Base-by-base conservation (phyloP, 2,888 invertebrate genomes). In the Drosophila phalerata region DNA sequence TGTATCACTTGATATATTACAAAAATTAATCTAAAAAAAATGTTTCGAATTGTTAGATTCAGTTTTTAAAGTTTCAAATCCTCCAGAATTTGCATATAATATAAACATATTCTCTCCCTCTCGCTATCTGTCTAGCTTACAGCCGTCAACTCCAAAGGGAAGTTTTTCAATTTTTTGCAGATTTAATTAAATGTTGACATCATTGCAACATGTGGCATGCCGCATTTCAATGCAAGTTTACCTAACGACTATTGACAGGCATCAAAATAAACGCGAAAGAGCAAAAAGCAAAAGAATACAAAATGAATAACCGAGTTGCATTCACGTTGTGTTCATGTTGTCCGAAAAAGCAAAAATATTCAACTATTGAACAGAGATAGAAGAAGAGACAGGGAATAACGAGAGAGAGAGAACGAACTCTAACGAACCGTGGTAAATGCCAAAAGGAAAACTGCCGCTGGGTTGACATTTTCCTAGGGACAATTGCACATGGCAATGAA, bases 161-260 rank as follows among this genome's bases (percentile, higher is more conserved):
- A 19, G n/a, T 13, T 34, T 5, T 17, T 15, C 40, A 38, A 32
- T 32, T 48, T 63, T 63, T 63, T 48, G 22, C 25, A 25, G 25
- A 69, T 87, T 85, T 72, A 79, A 85, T 87, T 79, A 79, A 83
- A 79, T 72, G 66, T 61, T 64, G 79, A 65, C 77, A 73, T 69
- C 45, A 60, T 66, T 60, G 72, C 53, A 73, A 71, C 79, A 83
- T 85, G 77, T 79, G 82, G 85, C 79, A 37, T 60, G 61, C 71
- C 85, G 68, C 69, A 77, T 69, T 79, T 71, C 73, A 79, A 70
- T 85, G 69, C 69, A 68, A 60, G 67, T 79, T 72, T 63, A 53
- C 61, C 73, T 57, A 73, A 68, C 68, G 71, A 75, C 43, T 52
- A 79, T 75, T 79, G 69, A 73, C 84, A 84, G 78, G 58, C 79